Conservation (phyloP, 2,797 vertebrate species). For the Poeciliopsis turneri region DNA sequence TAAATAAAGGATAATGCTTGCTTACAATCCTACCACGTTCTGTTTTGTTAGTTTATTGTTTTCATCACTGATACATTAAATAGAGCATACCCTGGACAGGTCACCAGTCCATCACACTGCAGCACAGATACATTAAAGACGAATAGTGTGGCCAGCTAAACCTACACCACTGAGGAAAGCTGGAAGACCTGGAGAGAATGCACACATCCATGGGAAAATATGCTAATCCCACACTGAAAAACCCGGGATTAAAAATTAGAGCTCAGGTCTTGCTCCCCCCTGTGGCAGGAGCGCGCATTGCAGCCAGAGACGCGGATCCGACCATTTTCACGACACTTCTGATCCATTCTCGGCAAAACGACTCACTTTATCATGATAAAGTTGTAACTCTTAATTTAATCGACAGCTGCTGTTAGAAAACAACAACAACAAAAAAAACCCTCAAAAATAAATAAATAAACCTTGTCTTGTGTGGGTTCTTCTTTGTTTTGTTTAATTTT, state of each 20-base stretch:
- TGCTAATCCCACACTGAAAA: not conserved
- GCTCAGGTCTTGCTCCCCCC: not conserved
- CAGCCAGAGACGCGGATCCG: too few species aligned
- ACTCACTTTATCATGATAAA: too few species aligned
- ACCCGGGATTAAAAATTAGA: not conserved
- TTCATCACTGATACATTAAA: not conserved
- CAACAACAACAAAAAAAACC: too few species aligned
- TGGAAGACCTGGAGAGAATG: not conserved
- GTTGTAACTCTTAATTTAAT: too few species aligned
- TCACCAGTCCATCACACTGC: not conserved
- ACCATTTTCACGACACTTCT: too few species aligned
- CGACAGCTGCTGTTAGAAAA: too few species aligned
- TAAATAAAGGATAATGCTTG: constrained; percentile 62
- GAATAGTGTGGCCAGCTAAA: not conserved
- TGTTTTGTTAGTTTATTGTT: not conserved
- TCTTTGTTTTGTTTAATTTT: too few species aligned
- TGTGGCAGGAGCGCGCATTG: too few species aligned
- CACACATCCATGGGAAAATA: not conserved
- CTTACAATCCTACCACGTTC: constrained; percentile 6
- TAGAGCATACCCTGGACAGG: not conserved
- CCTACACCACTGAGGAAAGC: not conserved
- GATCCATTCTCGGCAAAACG: too few species aligned
- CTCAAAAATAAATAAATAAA: too few species aligned
- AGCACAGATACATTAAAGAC: not conserved
- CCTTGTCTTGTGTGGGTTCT: too few species aligned